These are phyloP conservation scores for Mus spicilegus DNA, from an alignment of 2,113 vertebrate species.

Conservation along the genomic window DNA sequence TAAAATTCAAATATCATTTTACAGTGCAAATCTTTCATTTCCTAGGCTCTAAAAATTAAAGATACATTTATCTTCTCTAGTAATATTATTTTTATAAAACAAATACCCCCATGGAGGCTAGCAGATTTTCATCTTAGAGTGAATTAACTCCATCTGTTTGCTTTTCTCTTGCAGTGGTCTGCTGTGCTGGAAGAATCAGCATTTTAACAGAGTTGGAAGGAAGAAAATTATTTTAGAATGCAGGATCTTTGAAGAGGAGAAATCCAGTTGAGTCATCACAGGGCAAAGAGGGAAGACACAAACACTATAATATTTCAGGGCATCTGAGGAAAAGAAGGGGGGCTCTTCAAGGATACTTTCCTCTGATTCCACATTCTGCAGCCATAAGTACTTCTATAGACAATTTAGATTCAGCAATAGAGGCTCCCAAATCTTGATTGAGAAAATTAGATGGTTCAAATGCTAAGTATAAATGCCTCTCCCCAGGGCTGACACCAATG, in stretches of 20 bases:
- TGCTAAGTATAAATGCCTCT: constrained; percentile 10
- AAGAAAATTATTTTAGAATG: constrained; percentile 36
- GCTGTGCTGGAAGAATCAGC: constrained; percentile 44
- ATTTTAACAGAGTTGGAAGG: constrained; percentile 12
- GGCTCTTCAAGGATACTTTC: neutral
- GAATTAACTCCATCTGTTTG: constrained; percentile 73
- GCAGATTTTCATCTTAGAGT: constrained; percentile 39
- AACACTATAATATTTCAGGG: neutral
- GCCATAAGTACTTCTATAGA: constrained; percentile 44
- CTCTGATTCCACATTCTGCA: constrained; percentile 37
- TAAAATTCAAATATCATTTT: neutral
- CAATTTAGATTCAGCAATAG: constrained; percentile 61
- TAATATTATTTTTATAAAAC: constrained; percentile 46
- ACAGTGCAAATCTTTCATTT: constrained; percentile 46
- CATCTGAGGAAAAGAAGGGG: constrained; percentile 43
- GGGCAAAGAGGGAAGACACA: neutral
- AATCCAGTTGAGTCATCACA: constrained; percentile 50
- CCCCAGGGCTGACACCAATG: neutral
- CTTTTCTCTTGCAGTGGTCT: constrained; percentile 71
- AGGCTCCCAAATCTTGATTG: constrained; percentile 51
- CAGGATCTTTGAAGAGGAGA: constrained; percentile 21
- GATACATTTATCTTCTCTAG: constrained; percentile 64
- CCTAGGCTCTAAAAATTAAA: constrained; percentile 34
- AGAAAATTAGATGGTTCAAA: constrained; percentile 68
- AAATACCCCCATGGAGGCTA: constrained; percentile 44